These are phyloP conservation scores for Lasioglossum calceatum DNA, from an alignment of 2,888 invertebrate genomes.

Conservation along the genomic window DNA sequence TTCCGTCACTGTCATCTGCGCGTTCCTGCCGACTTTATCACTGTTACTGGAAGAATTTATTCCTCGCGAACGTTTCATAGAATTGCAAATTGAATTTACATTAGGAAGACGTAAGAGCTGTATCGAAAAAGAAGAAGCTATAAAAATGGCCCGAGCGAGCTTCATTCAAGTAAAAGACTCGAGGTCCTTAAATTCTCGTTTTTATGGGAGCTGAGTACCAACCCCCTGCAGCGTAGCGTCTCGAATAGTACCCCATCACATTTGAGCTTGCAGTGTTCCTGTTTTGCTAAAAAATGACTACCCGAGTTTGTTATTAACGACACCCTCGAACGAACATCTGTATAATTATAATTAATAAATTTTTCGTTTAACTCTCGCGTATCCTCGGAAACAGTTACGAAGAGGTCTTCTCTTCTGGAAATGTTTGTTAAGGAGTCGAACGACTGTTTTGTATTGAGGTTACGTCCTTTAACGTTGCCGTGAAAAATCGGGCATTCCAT, in stretches of 20 bases:
- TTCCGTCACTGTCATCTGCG: conserved; percentile 7
- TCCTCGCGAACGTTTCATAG: not conserved
- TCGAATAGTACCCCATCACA: not conserved
- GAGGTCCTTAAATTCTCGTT: not conserved
- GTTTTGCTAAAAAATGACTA: not conserved
- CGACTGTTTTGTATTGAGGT: no score
- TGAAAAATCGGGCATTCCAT: not conserved
- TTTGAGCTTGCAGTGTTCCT: not conserved
- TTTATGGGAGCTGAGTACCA: not conserved
- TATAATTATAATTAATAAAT: not conserved
- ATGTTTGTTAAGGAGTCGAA: no score
- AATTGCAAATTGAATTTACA: not conserved
- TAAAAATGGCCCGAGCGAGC: not conserved
- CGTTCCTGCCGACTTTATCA: not conserved
- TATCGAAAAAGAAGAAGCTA: not conserved
- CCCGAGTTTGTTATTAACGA: not conserved
- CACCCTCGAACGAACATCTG: not conserved
- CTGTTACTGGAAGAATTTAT: not conserved
- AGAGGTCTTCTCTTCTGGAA: no score
- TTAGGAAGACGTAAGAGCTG: no score
- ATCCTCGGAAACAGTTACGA: no score
- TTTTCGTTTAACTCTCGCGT: not conserved
- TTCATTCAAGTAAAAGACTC: not conserved
- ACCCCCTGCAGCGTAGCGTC: not conserved
- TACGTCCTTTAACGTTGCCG: no score